These are phyloP conservation scores for Heteromyza rotundicornis DNA, from an alignment of 2,888 invertebrate species.

Conservation along the genomic window DNA sequence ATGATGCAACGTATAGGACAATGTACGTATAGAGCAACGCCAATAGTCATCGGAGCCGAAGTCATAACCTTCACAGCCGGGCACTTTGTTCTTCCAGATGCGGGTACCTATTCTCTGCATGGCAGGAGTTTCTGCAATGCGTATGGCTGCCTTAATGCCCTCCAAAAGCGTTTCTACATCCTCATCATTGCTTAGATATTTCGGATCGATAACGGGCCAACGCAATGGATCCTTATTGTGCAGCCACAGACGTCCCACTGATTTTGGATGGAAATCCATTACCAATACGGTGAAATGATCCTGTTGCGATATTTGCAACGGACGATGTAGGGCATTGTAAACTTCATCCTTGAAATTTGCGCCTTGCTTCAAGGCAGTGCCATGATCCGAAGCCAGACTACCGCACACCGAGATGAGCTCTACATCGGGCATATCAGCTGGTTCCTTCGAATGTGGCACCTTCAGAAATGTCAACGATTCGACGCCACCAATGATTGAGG, in stretches of 20 bases:
- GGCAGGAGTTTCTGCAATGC: conserved; percentile 63
- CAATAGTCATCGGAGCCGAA: conserved; percentile 70
- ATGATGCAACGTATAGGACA: conserved; percentile 70
- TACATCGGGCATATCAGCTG: conserved; percentile 70
- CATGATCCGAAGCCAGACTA: conserved; percentile 60
- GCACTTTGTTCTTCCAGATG: conserved; percentile 66
- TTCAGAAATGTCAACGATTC: conserved; percentile 71
- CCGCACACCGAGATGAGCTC: conserved; percentile 74
- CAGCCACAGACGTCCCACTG: conserved; percentile 71
- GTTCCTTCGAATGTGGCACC: conserved; percentile 65
- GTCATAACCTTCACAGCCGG: conserved; percentile 67
- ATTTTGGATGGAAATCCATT: conserved; percentile 72
- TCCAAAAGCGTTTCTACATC: conserved; percentile 71
- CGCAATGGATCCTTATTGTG: conserved; percentile 70
- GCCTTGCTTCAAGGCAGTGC: conserved; percentile 63
- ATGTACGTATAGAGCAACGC: conserved; percentile 70
- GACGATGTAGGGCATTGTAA: conserved; percentile 62
- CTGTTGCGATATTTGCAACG: too few species aligned
- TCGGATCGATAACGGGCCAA: conserved; percentile 72
- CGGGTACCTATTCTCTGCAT: conserved; percentile 66
- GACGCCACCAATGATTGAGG: conserved; percentile 66
- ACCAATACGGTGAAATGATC: conserved; percentile 70
- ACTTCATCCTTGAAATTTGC: conserved; percentile 56
- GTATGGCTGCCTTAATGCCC: conserved; percentile 67
- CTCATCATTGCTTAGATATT: conserved; percentile 70